Evolutionary conservation across 2,113 vertebrate species (phyloP).

Genomic region (Apus apus): DNA sequence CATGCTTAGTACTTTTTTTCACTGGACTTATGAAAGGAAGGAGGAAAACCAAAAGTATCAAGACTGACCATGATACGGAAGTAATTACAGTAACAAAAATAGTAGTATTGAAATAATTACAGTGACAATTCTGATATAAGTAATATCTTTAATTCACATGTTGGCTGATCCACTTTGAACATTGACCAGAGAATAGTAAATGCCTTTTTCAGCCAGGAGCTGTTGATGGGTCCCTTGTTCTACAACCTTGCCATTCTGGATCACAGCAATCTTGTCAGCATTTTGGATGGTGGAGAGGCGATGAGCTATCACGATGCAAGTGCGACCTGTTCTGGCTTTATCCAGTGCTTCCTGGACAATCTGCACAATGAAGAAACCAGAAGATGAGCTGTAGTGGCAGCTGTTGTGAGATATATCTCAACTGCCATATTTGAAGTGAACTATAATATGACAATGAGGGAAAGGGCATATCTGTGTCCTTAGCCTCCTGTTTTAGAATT

Average conservation of each 20-base stretch:
- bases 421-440: not conserved
- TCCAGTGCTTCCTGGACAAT: constrained; percentile 94
- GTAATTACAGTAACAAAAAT: not conserved
- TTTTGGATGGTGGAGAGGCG: constrained; percentile 94
- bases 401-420: not conserved
- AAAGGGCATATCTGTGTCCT: not conserved
- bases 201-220: constrained; percentile 84
- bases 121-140: not conserved
- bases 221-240: constrained; percentile 92
- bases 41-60: not conserved
- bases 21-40: not conserved
- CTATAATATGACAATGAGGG: not conserved
- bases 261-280: constrained; percentile 86
- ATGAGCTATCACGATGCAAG: constrained; percentile 92
- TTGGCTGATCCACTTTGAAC: constrained; percentile 76
- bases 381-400: not conserved
- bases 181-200: constrained; percentile 87
- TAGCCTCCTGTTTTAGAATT: not conserved
- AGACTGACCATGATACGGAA: not conserved
- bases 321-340: constrained; percentile 88
- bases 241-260: constrained; percentile 82
- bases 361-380: constrained; percentile 68
- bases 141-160: constrained; percentile 32
- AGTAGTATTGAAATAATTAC: not conserved
- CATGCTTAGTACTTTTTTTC: not conserved